Evolutionary conservation across 2,113 vertebrate species (phyloP).

Genomic region (Bubalus kerabau): DNA sequence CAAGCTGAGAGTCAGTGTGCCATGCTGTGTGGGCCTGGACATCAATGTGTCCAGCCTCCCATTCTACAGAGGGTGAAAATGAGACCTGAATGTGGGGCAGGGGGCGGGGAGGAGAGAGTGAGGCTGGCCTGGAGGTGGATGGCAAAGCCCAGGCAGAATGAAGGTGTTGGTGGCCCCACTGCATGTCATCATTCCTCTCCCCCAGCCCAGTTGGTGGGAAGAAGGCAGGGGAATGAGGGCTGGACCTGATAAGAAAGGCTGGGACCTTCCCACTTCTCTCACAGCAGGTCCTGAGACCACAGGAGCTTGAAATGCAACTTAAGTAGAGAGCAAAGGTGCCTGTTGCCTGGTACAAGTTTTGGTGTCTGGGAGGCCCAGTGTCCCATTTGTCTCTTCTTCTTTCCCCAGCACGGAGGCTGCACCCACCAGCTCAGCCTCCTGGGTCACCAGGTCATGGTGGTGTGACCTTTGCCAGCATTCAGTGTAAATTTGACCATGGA

Average conservation of each 20-base stretch:
- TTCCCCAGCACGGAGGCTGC: fast-evolving
- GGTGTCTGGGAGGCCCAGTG: background rate
- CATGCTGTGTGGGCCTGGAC: fast-evolving
- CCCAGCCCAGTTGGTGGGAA: background rate
- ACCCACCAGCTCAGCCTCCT: background rate
- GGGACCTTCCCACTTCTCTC: background rate
- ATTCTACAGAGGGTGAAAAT: background rate
- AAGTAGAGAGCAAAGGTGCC: background rate
- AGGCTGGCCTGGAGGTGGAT: background rate
- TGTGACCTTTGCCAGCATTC: background rate
- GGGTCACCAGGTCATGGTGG: background rate
- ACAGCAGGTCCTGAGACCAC: background rate
- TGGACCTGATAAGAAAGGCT: fast-evolving
- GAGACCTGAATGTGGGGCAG: fast-evolving
- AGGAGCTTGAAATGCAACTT: background rate
- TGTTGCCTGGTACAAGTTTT: fast-evolving
- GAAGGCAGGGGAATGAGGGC: background rate
- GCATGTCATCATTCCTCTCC: background rate
- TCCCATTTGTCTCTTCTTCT: too few species aligned
- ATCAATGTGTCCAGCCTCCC: background rate
- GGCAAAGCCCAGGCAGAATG: background rate
- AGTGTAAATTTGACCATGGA: background rate
- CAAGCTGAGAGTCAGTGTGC: background rate
- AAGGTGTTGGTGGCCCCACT: background rate
- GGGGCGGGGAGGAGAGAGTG: background rate